Evolutionary conservation across 2,888 invertebrate genomes (phyloP).

Genomic region (Elmis aenea): DNA sequence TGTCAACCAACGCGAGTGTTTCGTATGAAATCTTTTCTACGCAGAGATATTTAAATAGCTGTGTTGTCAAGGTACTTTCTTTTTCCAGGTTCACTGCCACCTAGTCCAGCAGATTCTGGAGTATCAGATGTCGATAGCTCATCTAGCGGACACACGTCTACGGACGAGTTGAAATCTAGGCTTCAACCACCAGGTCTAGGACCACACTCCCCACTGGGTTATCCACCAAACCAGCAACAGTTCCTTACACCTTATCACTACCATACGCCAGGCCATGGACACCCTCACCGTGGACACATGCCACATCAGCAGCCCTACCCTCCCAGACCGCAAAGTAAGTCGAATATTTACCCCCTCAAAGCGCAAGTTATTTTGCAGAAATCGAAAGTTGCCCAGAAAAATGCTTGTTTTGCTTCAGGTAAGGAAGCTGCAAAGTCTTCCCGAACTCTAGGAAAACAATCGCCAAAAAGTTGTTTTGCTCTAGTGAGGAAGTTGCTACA

Average conservation of each 20-base stretch:
- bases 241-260: conserved; percentile 62
- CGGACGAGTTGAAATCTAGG: conserved; percentile 81
- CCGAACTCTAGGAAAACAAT: too few species aligned
- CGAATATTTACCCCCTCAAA: too few species aligned
- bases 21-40: too few species aligned
- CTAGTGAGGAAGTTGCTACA: too few species aligned
- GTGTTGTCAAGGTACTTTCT: too few species aligned
- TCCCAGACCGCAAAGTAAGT: conserved; percentile 38
- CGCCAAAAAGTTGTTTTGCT: too few species aligned
- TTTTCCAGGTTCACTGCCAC: conserved; percentile 91
- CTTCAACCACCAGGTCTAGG: conserved; percentile 61
- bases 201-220: conserved; percentile 43
- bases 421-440: too few species aligned
- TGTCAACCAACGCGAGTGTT: too few species aligned
- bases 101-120: conserved; percentile 95
- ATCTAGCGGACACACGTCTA: conserved; percentile 68
- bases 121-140: conserved; percentile 96
- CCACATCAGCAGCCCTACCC: conserved; percentile 32
- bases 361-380: too few species aligned
- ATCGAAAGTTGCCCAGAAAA: too few species aligned
- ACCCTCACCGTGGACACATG: conserved; percentile 27
- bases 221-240: conserved; percentile 47
- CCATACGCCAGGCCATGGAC: conserved; percentile 45
- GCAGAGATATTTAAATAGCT: too few species aligned
- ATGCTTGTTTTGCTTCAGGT: too few species aligned